Evolutionary conservation across 35 echinoderm and acorn worm species (phyloP), one percentile per base, ranked within the genome.

Genomic region (Strongylocentrotus purpuratus): DNA sequence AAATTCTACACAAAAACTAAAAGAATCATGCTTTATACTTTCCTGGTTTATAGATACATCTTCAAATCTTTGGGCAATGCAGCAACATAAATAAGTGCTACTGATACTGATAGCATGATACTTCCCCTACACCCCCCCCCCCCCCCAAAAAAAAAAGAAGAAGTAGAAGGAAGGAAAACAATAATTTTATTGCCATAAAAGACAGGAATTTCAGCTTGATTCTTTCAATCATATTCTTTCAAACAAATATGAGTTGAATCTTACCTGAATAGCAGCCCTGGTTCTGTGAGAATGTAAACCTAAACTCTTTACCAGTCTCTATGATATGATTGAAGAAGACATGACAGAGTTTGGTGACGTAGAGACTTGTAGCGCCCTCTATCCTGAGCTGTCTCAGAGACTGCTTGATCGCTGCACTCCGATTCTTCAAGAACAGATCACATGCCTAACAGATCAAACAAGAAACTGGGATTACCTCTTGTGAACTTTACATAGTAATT

Each of bases 191-290:
- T 48, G 22, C 8, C 7, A 25, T 46, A 87, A 48, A 48, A 48
- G 4, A 48, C 4, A 9, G 9, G 47, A 4, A 48, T 5, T 48
- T 48, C 9, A 48, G 47, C 47, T 86, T 86, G 85, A 86, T 32
- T 6, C 31, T 33, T 33, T 32, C 0, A 0, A 46, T 0, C 0
- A 88, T 32, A 3, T 33, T 4, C 14, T 88, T 88, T 32, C 86
- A 25, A 32, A 88, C 31, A 2, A 88, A 0, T 33, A 0, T 46
- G 32, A 88, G n/a, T 86, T 25, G 31, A 31, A 15, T 45, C 95
- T 94, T 95, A 98, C 98, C 98, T 87, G 98, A 99, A 92, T 98
- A 99, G 94, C 98, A 99, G 17, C 98, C 98, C 88, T 97, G 97
- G 65, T 99, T 96, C 46, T 99, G 96, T 86, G 94, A 65, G 94